These are phyloP conservation scores for Lamproptera curius DNA, from an alignment of 2,888 invertebrate genomes.

Conservation along the genomic window DNA sequence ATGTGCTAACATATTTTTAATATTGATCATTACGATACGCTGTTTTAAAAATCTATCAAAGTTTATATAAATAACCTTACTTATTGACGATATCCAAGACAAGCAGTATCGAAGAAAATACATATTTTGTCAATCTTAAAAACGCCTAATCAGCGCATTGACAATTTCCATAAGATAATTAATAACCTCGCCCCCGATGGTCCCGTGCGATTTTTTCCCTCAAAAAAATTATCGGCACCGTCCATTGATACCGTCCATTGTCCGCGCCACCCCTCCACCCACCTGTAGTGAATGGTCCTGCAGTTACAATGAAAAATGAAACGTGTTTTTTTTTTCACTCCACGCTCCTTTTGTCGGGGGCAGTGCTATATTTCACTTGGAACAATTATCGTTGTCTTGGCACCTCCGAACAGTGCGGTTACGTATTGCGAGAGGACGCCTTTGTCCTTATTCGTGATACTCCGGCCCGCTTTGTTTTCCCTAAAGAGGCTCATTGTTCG, in stretches of 20 bases:
- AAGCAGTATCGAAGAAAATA: too few species aligned
- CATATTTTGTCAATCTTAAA: too few species aligned
- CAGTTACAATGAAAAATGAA: constrained; percentile 69
- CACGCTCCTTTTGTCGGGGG: constrained; percentile 69
- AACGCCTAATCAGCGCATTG: constrained; percentile 4
- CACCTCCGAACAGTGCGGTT: constrained; percentile 63
- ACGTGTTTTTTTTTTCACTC: constrained; percentile 48
- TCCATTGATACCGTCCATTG: constrained; percentile 72
- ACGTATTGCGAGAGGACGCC: constrained; percentile 39
- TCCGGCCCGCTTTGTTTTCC: constrained; percentile 21
- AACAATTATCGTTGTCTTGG: constrained; percentile 78
- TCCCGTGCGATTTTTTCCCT: constrained; percentile 45
- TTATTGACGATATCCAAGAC: too few species aligned
- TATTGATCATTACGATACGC: too few species aligned
- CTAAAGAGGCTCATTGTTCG: constrained; percentile 16
- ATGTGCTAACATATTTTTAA: too few species aligned
- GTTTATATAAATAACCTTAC: too few species aligned
- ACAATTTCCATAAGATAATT: constrained; percentile 51
- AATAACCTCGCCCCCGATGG: constrained; percentile 51
- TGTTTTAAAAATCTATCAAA: too few species aligned
- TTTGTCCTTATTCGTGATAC: constrained; percentile 40
- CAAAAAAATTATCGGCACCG: constrained; percentile 56
- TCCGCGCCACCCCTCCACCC: constrained; percentile 58
- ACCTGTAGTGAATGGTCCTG: constrained; percentile 71
- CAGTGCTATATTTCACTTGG: constrained; percentile 75